Evolutionary conservation across 1,140 invertebrate genomes (phyloP).

Genomic region (Drosophila kepulauana): DNA sequence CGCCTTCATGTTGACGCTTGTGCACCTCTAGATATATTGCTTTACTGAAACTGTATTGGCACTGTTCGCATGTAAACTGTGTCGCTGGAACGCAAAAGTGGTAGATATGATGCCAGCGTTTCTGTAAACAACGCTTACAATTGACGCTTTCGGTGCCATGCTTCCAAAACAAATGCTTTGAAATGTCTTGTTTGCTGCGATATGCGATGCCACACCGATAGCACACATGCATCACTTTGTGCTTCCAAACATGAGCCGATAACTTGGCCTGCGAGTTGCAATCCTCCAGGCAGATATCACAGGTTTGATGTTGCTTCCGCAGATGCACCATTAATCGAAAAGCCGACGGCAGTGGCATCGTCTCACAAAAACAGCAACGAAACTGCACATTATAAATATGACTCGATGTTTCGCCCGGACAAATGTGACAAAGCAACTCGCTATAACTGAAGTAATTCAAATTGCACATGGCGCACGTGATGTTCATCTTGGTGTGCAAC

Average conservation of each 20-base stretch:
- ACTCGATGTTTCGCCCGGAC: slow-evolving; percentile 89
- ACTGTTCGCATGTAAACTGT: slow-evolving; percentile 92
- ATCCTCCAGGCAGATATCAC: slow-evolving; percentile 93
- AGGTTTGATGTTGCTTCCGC: slow-evolving; percentile 92
- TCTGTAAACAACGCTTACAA: slow-evolving; percentile 93
- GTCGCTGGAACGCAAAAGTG: slow-evolving; percentile 94
- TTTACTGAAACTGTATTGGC: slow-evolving; percentile 89
- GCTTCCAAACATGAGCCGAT: slow-evolving; percentile 95
- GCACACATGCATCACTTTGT: slow-evolving; percentile 93
- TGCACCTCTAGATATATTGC: slow-evolving; percentile 93
- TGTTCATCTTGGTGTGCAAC: slow-evolving; percentile 92
- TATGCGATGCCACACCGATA: slow-evolving; percentile 94
- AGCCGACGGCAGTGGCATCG: slow-evolving; percentile 91
- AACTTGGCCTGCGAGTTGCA: slow-evolving; percentile 90
- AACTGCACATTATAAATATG: slow-evolving; percentile 86
- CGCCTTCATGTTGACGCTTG: slow-evolving; percentile 90
- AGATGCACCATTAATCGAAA: slow-evolving; percentile 95
- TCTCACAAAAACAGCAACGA: slow-evolving; percentile 91
- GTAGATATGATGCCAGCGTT: slow-evolving; percentile 95
- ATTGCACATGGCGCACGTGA: slow-evolving; percentile 94
- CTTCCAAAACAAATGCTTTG: slow-evolving; percentile 95
- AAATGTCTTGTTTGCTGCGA: slow-evolving; percentile 93
- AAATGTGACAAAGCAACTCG: slow-evolving; percentile 93
- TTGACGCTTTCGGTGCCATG: slow-evolving; percentile 94
- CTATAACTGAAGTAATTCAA: slow-evolving; percentile 94